A percentile compares a stretch with the other conserved stretches of the same genome.
Evolutionary conservation across 2,113 vertebrate genomes (phyloP).

Genomic region (Otis tarda): DNA sequence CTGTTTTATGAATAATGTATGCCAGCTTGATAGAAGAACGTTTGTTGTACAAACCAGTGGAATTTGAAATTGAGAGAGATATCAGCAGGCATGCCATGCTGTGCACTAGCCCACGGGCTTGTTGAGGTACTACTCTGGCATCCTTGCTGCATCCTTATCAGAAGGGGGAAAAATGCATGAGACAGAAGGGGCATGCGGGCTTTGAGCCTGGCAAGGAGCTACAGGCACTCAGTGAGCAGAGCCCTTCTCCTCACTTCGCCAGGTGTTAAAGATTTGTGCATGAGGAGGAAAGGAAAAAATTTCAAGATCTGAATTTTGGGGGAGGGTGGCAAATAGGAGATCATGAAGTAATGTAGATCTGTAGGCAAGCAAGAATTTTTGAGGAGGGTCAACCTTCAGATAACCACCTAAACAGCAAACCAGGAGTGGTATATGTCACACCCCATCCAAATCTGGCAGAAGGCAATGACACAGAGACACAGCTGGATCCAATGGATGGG

Average conservation of each 20-base stretch:
- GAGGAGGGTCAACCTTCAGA: not conserved
- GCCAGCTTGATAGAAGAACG: slow-evolving; percentile 22
- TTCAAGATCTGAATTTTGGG: not conserved
- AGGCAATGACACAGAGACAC: not conserved
- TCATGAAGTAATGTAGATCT: not conserved
- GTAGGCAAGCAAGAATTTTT: not conserved
- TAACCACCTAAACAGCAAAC: not conserved
- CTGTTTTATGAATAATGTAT: slow-evolving; percentile 69
- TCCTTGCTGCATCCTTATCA: not conserved
- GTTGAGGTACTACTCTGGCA: not conserved
- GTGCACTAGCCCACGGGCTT: not conserved
- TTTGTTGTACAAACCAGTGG: slow-evolving; percentile 58
- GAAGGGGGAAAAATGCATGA: not conserved
- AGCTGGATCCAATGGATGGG: not conserved
- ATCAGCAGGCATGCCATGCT: not conserved
- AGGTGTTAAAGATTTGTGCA: not conserved
- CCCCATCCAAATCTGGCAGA: not conserved
- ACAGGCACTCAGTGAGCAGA: not conserved
- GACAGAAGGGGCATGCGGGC: accelerated
- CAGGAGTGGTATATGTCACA: accelerated
- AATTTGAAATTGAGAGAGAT: slow-evolving; percentile 31
- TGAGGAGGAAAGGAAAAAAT: not conserved
- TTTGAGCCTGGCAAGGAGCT: not conserved
- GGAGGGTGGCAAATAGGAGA: not conserved
- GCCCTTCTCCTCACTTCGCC: not conserved